These are phyloP conservation scores for Enteromius treurensis DNA, from an alignment of 2,797 vertebrate species.

Conservation along the genomic window DNA sequence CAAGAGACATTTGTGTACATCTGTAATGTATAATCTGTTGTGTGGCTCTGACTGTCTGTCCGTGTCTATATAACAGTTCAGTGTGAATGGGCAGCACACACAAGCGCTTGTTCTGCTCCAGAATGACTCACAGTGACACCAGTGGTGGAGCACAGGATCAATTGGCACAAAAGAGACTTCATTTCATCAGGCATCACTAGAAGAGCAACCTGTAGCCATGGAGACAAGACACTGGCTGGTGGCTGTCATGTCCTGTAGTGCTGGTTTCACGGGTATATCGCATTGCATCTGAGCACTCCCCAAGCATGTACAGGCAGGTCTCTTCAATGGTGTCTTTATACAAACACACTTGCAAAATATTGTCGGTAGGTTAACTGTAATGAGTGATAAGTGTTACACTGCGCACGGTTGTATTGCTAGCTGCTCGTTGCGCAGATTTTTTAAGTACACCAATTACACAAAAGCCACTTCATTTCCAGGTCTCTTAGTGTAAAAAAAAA, in stretches of 20 bases:
- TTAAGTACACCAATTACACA: not conserved
- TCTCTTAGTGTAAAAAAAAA: not conserved
- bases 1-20: not conserved
- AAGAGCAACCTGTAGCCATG: slow-evolving; percentile 52
- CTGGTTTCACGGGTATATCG: not conserved
- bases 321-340: not conserved
- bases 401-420: not conserved
- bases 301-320: not conserved
- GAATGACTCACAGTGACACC: slow-evolving; percentile 40
- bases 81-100: slow-evolving; percentile 35
- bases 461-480: not conserved
- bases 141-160: slow-evolving; percentile 47
- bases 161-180: slow-evolving; percentile 50
- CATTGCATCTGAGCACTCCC: slow-evolving; percentile 30
- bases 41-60: slow-evolving; percentile 16
- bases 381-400: not conserved
- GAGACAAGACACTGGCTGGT: slow-evolving; percentile 47
- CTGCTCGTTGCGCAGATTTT: slow-evolving; percentile 2
- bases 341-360: not conserved
- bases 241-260: slow-evolving; percentile 34
- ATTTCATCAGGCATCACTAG: slow-evolving; percentile 48
- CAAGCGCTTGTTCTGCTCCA: not conserved
- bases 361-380: not conserved
- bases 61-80: not conserved
- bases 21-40: not conserved